Base-by-base conservation (phyloP, 2,797 vertebrate species). In the Trachops cirrhosus region DNA sequence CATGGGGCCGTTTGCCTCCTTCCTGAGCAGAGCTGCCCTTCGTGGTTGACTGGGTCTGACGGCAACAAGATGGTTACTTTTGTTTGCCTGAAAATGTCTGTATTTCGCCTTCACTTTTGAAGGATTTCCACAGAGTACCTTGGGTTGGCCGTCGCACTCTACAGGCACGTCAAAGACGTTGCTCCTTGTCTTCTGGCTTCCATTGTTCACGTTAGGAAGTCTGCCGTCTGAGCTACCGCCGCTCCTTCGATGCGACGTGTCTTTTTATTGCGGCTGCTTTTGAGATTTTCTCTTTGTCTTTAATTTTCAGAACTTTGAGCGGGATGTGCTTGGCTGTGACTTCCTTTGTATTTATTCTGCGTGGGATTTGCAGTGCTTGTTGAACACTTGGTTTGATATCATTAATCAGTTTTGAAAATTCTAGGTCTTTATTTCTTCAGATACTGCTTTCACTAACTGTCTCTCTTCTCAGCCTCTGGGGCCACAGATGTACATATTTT, bases 321-420 rank as follows among this genome's bases (percentile, higher is more conserved):
- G 70, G 39, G 21, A 50, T 59, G 21, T 29, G 10, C 11, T 59
- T 85, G 26, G n/a, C 16, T 85, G 21, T 85, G 41, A 70, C 77
- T 94, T 78, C 50, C 37, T 85, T 70, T 77, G n/a, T 62, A 41
- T 89, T 70, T 50, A 62, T 77, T 22, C 62, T 84, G 26, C 71
- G 78, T 50, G 62, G 37, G 16, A 64, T 70, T 89, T 70, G 11
- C 59, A 50, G 79, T 89, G 29, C 15, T 94, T 62, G 39, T 41
- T 54, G 57, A 93, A 64, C 75, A 75, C 67, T 48, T 85, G 50
- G 50, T 78, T 85, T 78, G 79, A 70, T 34, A 6, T 78, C 62
- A 48, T 41, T 94, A 44, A 77, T 41, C 50, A 85, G 41, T 90
- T 94, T 85, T 59, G 62, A 94, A 89, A 85, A 85, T 59, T 70